A percentile compares a stretch with the other conserved stretches of the same genome.
phyloP scores from a whole-genome alignment of 2,888 invertebrate genomes.

The Diadegma fenestrale region DNA sequence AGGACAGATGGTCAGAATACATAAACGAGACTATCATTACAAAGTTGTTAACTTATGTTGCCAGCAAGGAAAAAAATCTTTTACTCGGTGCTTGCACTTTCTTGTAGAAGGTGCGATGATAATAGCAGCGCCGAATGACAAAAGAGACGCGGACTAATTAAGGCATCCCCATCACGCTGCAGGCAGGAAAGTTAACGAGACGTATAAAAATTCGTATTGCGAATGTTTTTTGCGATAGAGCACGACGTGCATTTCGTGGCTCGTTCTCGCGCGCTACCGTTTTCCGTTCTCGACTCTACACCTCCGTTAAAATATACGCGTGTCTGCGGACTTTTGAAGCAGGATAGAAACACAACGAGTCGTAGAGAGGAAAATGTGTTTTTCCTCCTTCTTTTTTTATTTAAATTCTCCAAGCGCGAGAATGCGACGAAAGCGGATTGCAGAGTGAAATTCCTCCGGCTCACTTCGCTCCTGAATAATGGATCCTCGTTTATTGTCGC shows the following conservation, averaged over 20 bases:
- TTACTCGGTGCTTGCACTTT: neutral
- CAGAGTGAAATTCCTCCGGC: constrained; percentile 57
- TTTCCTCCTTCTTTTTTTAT: constrained; percentile 48
- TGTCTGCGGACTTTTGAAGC: neutral
- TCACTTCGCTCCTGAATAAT: constrained; percentile 58
- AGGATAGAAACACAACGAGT: constrained; percentile 8
- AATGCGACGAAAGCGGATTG: constrained; percentile 56
- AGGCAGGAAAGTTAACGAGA: constrained; percentile 57
- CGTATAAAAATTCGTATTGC: constrained; percentile 57
- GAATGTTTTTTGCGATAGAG: constrained; percentile 10
- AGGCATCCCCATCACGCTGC: constrained; percentile 36
- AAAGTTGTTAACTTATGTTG: neutral
- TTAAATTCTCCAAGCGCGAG: constrained; percentile 57
- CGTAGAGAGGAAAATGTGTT: constrained; percentile 43
- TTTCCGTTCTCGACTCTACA: neutral
- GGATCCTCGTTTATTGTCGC: constrained; percentile 57
- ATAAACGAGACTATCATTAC: neutral
- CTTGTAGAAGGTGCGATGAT: neutral
- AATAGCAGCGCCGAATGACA: constrained; percentile 9
- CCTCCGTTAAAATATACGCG: neutral
- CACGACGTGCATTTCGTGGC: neutral
- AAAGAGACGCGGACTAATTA: constrained; percentile 38
- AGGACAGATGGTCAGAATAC: neutral
- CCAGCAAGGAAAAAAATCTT: neutral
- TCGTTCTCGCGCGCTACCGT: neutral